Conservation (phyloP, 1,140 invertebrate genomes). For the Bombus confusus region DNA sequence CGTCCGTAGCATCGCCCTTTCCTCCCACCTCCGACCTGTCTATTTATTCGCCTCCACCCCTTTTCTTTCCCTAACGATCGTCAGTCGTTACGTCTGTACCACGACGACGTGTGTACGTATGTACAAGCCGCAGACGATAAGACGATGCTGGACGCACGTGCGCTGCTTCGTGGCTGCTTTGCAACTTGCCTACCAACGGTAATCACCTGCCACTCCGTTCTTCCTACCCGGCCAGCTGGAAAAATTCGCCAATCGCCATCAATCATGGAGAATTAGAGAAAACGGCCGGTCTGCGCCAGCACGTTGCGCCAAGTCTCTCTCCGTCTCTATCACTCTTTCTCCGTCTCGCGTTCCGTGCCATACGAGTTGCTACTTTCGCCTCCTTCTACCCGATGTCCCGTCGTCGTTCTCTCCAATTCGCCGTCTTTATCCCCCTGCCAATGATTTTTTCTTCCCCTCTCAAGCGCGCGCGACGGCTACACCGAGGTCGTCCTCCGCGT, state of each 20-base stretch:
- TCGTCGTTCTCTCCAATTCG: conserved; percentile 24
- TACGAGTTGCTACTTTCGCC: neutral
- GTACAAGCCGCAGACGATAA: conserved; percentile 5
- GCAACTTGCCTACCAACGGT: conserved; percentile 58
- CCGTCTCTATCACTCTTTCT: neutral
- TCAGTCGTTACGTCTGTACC: conserved; percentile 24
- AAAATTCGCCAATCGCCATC: conserved; percentile 75
- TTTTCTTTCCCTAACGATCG: conserved; percentile 48
- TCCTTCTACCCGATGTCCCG: conserved; percentile 23
- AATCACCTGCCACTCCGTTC: conserved; percentile 72
- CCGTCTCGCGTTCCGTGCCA: no score
- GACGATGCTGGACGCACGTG: conserved; percentile 15
- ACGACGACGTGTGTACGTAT: neutral
- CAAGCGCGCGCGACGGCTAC: conserved; percentile 10
- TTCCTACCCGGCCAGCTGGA: conserved; percentile 41
- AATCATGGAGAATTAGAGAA: conserved; percentile 75
- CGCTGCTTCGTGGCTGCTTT: conserved; percentile 32
- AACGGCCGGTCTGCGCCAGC: conserved; percentile 44
- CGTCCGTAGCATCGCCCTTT: neutral
- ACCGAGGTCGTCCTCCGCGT: conserved; percentile 25
- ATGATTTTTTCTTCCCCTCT: conserved; percentile 33
- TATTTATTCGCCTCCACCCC: conserved; percentile 19
- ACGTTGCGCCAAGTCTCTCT: neutral
- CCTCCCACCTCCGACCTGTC: neutral
- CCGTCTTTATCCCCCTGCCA: neutral